Evolutionary conservation across 2,888 invertebrate species (phyloP).

Genomic region (Eupithecia inturbata): DNA sequence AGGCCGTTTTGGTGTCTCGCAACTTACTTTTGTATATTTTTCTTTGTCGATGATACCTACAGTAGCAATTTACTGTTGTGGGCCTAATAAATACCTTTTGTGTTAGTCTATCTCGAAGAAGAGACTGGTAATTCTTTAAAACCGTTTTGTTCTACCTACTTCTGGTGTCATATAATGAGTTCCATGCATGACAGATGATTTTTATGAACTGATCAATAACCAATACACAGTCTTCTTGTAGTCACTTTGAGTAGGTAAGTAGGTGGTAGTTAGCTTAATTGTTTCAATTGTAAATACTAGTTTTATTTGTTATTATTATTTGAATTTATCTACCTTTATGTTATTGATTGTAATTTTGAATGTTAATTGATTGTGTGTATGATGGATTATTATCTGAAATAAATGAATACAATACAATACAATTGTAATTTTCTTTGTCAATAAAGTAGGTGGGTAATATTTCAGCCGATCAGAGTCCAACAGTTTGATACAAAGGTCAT

Average conservation of each 20-base stretch:
- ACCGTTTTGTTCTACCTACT: background rate
- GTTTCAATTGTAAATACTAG: too few species aligned
- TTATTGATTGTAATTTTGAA: too few species aligned
- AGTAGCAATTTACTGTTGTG: background rate
- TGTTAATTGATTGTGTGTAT: too few species aligned
- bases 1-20: background rate
- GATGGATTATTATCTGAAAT: too few species aligned
- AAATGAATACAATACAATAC: too few species aligned
- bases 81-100: background rate
- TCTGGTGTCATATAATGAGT: background rate
- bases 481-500: slow-evolving; percentile 47
- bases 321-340: too few species aligned
- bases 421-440: too few species aligned
- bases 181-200: background rate
- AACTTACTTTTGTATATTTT: background rate
- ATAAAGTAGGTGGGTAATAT: too few species aligned
- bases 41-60: background rate
- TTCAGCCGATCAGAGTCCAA: slow-evolving; percentile 34
- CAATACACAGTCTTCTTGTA: background rate
- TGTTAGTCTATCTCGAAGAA: background rate
- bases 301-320: too few species aligned
- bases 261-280: too few species aligned
- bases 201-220: background rate
- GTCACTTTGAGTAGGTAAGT: slow-evolving; percentile 1
- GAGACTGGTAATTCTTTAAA: too few species aligned